Evolutionary conservation across 2,888 invertebrate species (phyloP).

Genomic region (Physocephala rufipes): DNA sequence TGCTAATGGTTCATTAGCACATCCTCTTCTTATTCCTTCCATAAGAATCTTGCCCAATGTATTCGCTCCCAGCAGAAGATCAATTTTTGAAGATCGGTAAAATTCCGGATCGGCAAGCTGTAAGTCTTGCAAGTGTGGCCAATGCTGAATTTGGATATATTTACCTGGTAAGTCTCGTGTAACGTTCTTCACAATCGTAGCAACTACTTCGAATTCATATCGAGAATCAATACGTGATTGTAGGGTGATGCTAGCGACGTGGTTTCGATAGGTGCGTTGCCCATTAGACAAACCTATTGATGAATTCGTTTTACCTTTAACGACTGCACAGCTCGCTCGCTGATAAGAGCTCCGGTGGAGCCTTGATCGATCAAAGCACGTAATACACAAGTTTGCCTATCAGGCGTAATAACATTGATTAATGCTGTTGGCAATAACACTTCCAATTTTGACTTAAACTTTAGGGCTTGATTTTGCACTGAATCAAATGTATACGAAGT

Average conservation of each 20-base stretch:
- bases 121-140: conserved; percentile 14
- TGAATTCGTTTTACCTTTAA: neutral
- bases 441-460: neutral
- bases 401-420: neutral
- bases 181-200: neutral
- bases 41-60: conserved; percentile 12
- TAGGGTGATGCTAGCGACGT: neutral
- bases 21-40: conserved; percentile 4
- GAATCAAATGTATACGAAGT: neutral
- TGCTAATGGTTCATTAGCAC: conserved; percentile 17
- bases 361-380: conserved; percentile 18
- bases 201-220: neutral
- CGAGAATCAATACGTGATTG: neutral
- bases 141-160: neutral
- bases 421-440: conserved; percentile 12
- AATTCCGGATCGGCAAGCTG: conserved; percentile 19
- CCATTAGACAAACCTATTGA: conserved; percentile 2
- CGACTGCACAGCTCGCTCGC: neutral
- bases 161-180: neutral
- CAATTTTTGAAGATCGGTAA: conserved; percentile 11
- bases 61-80: conserved; percentile 26
- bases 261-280: neutral
- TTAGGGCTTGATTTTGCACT: neutral
- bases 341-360: conserved; percentile 3
- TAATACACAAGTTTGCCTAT: neutral